These are phyloP conservation scores for Anagrus nilaparvatae DNA, from an alignment of 1,140 invertebrate species.

Conservation along the genomic window DNA sequence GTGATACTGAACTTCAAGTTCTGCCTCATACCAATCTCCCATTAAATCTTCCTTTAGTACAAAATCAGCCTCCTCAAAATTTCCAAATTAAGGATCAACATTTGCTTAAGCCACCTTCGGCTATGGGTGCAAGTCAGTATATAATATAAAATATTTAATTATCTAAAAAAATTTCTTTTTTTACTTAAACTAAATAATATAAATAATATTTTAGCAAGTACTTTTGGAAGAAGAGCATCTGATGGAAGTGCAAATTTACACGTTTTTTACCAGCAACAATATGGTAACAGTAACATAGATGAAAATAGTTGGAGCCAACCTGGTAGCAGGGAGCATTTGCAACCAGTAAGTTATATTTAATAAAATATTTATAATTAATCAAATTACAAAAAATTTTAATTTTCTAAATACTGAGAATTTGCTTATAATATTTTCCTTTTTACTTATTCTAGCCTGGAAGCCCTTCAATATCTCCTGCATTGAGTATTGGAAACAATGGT, in stretches of 20 bases:
- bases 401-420: not conserved
- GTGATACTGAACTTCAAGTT: constrained; percentile 36
- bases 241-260: constrained; percentile 92
- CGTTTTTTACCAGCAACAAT: constrained; percentile 56
- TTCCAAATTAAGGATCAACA: constrained; percentile 89
- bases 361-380: too few species aligned
- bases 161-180: not conserved
- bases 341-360: constrained; percentile 35
- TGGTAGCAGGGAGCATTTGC: constrained; percentile 51
- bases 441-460: constrained; percentile 37
- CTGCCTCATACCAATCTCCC: constrained; percentile 57
- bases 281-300: constrained; percentile 33
- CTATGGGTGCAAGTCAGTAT: constrained; percentile 71
- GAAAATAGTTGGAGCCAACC: constrained; percentile 51
- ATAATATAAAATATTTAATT: constrained; percentile 6
- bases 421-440: not conserved
- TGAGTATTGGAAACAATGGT: constrained; percentile 32
- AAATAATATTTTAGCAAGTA: constrained; percentile 45
- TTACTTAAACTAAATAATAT: not conserved
- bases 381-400: not conserved
- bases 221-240: constrained; percentile 83
- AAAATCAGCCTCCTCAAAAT: constrained; percentile 69
- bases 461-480: constrained; percentile 41
- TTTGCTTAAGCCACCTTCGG: constrained; percentile 80
- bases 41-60: constrained; percentile 62